phyloP scores from a whole-genome alignment of 2,797 vertebrate species.

The Sphenopsis melanotis region DNA sequence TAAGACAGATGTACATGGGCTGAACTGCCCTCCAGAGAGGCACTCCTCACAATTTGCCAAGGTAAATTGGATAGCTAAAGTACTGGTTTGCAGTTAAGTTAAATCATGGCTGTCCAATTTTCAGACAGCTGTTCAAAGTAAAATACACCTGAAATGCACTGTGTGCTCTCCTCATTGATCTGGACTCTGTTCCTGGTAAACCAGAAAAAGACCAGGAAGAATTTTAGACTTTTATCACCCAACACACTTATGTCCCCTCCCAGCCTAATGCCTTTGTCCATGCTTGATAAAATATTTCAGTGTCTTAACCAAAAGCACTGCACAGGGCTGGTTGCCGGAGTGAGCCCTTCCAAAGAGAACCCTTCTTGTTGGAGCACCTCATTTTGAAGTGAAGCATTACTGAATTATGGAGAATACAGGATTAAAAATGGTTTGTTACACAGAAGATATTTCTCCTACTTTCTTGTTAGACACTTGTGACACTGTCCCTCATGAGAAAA shows the following conservation, averaged over 20 bases:
- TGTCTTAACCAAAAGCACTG: not conserved
- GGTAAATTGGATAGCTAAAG: not conserved
- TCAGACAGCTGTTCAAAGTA: not conserved
- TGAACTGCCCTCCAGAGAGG: not conserved
- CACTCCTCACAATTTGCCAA: not conserved
- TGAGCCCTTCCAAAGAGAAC: not conserved
- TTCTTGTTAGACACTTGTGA: not conserved
- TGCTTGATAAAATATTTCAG: not conserved
- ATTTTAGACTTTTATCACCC: not conserved
- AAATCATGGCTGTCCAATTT: not conserved
- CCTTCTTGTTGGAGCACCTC: not conserved
- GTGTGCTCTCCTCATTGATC: not conserved
- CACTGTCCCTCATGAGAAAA: not conserved
- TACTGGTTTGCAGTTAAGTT: not conserved
- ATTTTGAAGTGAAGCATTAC: not conserved
- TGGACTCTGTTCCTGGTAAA: not conserved
- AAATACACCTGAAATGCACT: not conserved
- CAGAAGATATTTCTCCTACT: not conserved
- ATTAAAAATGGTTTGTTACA: not conserved
- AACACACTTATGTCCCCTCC: not conserved
- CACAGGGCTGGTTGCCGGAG: not conserved
- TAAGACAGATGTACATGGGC: not conserved
- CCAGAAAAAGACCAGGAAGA: not conserved
- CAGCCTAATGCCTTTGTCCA: not conserved
- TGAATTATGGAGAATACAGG: not conserved